Percentiles rank a stretch among this genome's conserved stretches.
Conservation (phyloP, 1,140 invertebrate genomes). For the Penaeus chinensis region DNA sequence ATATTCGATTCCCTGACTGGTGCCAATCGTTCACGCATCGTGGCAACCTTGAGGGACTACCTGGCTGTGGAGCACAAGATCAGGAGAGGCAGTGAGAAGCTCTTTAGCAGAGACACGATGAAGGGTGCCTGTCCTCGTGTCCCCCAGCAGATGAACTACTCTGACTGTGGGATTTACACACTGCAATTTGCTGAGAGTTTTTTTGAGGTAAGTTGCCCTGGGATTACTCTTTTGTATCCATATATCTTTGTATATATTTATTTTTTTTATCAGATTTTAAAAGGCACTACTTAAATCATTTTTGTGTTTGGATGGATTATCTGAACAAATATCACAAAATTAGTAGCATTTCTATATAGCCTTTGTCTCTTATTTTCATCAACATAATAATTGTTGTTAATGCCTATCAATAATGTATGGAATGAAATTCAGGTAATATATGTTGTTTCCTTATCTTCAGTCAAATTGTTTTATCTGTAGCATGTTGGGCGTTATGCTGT, state of each 20-base stretch:
- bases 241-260: not conserved
- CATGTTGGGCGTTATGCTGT: too few species aligned
- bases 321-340: too few species aligned
- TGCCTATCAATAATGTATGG: too few species aligned
- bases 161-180: conserved; percentile 95
- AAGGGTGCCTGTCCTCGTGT: conserved; percentile 88
- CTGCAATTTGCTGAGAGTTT: conserved; percentile 97
- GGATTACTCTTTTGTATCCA: not conserved
- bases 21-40: conserved; percentile 81
- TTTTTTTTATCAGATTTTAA: not conserved
- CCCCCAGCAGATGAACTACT: conserved; percentile 96
- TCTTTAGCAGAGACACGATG: conserved; percentile 84
- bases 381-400: not conserved
- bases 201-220: conserved; percentile 73
- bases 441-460: too few species aligned
- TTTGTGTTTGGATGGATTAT: too few species aligned
- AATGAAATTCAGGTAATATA: too few species aligned
- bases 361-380: not conserved
- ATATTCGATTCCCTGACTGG: conserved; percentile 94
- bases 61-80: conserved; percentile 88
- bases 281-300: too few species aligned
- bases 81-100: conserved; percentile 75
- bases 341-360: not conserved
- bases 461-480: too few species aligned
- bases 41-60: conserved; percentile 89